Base-by-base conservation (phyloP, 1,140 invertebrate species). In the Penaeus vannamei region DNA sequence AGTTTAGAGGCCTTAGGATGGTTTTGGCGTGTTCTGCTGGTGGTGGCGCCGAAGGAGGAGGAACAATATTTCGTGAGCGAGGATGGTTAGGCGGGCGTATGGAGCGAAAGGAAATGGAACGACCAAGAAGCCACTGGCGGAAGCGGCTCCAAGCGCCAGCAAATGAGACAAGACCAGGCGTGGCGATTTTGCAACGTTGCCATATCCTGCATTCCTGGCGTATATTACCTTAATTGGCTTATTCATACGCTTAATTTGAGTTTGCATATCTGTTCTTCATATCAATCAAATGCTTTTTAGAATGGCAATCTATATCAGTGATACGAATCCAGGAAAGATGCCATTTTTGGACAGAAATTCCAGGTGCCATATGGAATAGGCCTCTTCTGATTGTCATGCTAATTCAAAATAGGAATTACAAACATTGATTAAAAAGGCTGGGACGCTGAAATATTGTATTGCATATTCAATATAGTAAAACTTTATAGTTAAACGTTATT, bases 161-260 rank as follows among this genome's bases (percentile, higher is more conserved):
- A 90, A 90, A 90, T 90, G 90, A 88, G 90, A 90, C 90, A 85
- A 76, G 72, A 88, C 90, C 90, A 90, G 90, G 90, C 90, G 90
- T 90, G 90, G 90, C 90, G 90, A 90, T 85, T 85, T 72, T 72
- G 61, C 90, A 64, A 59, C 42, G 90, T 59, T 90, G 90, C 86
- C 90, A 90, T 66, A 85, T 90, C 85, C 87, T 64, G 53, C 88
- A 84, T 87, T 90, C 85, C 80, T 72, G 20, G 62, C 62, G 72
- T 90, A 85, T 85, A 90, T 90, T 87, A 60, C 53, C 82, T 89
- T 84, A 89, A 84, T 84, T 89, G 64, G 69, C 81, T 62, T 19
- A 69, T 84, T 79, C 79, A 61, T 22, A 17, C 59, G 17, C 23
- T 26, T 61, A 26, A 32, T 26, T 20, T 72, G 4, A 64, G 29